Percentiles rank a stretch among this genome's conserved stretches.
Conservation (phyloP, 2,797 vertebrate genomes). For the Distichodus sexfasciatus region DNA sequence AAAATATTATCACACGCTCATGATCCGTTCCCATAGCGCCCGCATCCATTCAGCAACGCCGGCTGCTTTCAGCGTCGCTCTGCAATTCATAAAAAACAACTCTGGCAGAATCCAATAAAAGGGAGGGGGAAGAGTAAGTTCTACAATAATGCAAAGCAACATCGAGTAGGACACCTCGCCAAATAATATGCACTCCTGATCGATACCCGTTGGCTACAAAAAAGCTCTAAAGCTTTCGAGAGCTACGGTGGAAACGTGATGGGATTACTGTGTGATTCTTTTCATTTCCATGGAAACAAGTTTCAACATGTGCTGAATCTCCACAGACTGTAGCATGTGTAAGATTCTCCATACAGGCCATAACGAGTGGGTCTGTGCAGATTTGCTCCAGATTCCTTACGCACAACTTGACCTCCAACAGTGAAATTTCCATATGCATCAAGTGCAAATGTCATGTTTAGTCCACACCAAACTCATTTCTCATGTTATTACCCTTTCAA, state of each 20-base stretch:
- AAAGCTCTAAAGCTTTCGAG: neutral
- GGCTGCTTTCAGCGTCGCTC: constrained; percentile 16
- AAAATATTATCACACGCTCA: neutral
- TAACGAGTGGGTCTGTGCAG: too few relatives aligned
- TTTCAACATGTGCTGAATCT: constrained; percentile 19
- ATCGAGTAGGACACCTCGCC: neutral
- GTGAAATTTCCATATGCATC: neutral
- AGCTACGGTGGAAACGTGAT: constrained; percentile 5
- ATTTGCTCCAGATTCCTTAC: neutral
- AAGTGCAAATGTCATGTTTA: constrained; percentile 26
- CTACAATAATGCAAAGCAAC: neutral
- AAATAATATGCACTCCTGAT: neutral
- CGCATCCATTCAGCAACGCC: constrained; percentile 29
- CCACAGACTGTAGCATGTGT: neutral
- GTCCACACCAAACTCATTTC: constrained; percentile 12
- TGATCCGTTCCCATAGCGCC: constrained; percentile 17
- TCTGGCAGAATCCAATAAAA: neutral
- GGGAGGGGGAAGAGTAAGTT: neutral
- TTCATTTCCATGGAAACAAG: constrained; percentile 46
- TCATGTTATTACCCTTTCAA: constrained; percentile 29
- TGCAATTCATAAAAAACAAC: constrained; percentile 7
- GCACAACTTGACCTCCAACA: constrained; percentile 3
- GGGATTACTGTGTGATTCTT: constrained; percentile 11
- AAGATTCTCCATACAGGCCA: neutral
- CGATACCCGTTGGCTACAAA: neutral